Percentiles rank a stretch among this genome's conserved stretches.
Evolutionary conservation across 2,888 invertebrate species (phyloP).

Genomic region (Drosophila birchii): DNA sequence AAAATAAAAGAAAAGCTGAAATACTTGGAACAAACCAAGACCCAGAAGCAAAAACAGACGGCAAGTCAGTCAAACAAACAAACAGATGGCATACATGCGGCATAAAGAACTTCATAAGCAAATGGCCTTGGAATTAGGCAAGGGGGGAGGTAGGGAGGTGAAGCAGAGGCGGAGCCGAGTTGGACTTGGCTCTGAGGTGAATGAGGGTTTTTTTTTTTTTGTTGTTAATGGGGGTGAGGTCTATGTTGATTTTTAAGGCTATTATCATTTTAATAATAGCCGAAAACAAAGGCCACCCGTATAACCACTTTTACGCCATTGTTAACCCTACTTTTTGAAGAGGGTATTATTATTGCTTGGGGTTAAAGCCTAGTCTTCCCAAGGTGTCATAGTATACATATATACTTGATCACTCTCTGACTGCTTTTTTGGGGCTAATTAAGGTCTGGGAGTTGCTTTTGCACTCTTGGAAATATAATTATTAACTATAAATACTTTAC

Average conservation of each 20-base stretch:
- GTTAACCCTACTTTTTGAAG: conserved; percentile 57
- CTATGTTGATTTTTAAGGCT: conserved; percentile 71
- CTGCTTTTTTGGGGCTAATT: neutral
- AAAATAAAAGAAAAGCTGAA: neutral
- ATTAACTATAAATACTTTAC: neutral
- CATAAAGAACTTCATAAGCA: conserved; percentile 74
- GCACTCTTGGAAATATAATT: neutral
- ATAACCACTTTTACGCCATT: conserved; percentile 64
- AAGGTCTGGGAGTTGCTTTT: neutral
- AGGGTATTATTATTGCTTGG: conserved; percentile 3
- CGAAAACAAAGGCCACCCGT: conserved; percentile 58
- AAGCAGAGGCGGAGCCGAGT: neutral
- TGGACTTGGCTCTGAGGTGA: neutral
- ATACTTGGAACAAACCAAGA: conserved; percentile 16
- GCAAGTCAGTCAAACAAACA: conserved; percentile 58
- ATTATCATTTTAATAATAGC: conserved; percentile 79
- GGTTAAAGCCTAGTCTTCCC: neutral
- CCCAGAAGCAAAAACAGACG: conserved; percentile 40
- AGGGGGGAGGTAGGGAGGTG: neutral
- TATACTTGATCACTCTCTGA: neutral
- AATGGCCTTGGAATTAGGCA: conserved; percentile 9
- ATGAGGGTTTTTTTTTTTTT: neutral
- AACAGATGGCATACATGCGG: conserved; percentile 76
- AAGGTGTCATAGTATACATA: neutral
- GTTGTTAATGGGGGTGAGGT: conserved; percentile 9